Evolutionary conservation across 2,113 vertebrate species (phyloP).

Genomic region (Chaetodon auriga): DNA sequence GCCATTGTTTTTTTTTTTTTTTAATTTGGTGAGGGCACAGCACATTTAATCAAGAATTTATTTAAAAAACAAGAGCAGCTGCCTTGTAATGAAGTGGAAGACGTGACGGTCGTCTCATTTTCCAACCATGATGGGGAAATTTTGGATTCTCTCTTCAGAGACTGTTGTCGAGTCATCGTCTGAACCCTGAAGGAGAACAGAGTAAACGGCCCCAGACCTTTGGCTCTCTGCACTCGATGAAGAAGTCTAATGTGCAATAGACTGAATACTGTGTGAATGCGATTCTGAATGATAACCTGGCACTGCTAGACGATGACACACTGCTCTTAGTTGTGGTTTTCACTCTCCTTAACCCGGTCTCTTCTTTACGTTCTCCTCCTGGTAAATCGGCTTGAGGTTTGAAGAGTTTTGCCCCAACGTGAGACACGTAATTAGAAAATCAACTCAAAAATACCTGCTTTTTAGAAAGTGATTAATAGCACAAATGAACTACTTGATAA

Average conservation of each 20-base stretch:
- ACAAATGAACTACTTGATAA: constrained; percentile 27
- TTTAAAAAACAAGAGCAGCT: constrained; percentile 41
- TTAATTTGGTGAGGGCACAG: constrained; percentile 45
- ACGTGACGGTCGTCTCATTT: neutral
- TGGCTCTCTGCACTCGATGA: constrained; percentile 48
- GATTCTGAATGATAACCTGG: constrained; percentile 43
- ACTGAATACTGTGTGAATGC: constrained; percentile 63
- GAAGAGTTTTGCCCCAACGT: constrained; percentile 37
- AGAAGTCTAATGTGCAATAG: constrained; percentile 75
- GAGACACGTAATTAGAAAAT: neutral
- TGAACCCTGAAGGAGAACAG: constrained; percentile 24
- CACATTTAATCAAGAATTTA: constrained; percentile 54
- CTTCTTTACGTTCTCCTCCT: constrained; percentile 13
- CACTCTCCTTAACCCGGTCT: neutral
- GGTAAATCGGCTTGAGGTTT: constrained; percentile 2
- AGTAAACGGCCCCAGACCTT: neutral
- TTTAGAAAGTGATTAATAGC: constrained; percentile 29
- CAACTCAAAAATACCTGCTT: neutral
- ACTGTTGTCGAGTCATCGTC: constrained; percentile 22
- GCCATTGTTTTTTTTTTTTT: constrained; percentile 11
- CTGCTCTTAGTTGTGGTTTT: constrained; percentile 37
- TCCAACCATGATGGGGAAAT: constrained; percentile 8
- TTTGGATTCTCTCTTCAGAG: constrained; percentile 23
- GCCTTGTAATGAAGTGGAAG: constrained; percentile 37
- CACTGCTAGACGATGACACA: constrained; percentile 36